Percentiles rank a stretch among this genome's conserved stretches.
These are phyloP conservation scores for Acleris literana DNA, from an alignment of 2,888 invertebrate species.

Conservation along the genomic window DNA sequence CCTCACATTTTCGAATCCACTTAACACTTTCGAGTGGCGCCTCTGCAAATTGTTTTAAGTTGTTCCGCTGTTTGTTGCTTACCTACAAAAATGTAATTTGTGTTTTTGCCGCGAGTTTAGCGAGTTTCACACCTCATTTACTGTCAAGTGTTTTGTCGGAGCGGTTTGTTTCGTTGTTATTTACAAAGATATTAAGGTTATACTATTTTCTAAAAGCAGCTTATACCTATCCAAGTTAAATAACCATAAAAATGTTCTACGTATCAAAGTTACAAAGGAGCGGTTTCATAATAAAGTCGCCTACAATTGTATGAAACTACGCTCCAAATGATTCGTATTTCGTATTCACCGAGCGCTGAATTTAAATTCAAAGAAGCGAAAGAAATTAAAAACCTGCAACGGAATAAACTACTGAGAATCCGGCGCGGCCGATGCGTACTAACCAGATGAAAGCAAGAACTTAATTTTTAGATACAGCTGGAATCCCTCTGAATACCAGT, in stretches of 20 bases:
- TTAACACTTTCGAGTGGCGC: conserved; percentile 69
- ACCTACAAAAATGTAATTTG: conserved; percentile 68
- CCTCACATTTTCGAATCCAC: conserved; percentile 67
- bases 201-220: too few species aligned
- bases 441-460: conserved; percentile 41
- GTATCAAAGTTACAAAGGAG: conserved; percentile 9
- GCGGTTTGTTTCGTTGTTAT: conserved; percentile 45
- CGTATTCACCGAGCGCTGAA: conserved; percentile 60
- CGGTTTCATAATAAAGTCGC: conserved; percentile 36
- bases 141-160: conserved; percentile 49
- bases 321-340: conserved; percentile 53
- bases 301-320: conserved; percentile 53
- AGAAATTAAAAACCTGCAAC: conserved; percentile 67
- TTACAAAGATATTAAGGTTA: too few species aligned
- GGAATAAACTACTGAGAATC: conserved; percentile 59
- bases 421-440: conserved; percentile 51
- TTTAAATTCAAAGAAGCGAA: conserved; percentile 60
- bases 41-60: conserved; percentile 65
- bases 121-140: conserved; percentile 57
- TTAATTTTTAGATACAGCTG: conserved; percentile 44
- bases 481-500: conserved; percentile 39
- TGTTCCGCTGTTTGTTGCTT: conserved; percentile 58
- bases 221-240: too few species aligned
- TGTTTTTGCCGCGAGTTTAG: conserved; percentile 51
- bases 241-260: conserved; percentile 1